These are phyloP conservation scores for Brachylomia viminalis DNA, from an alignment of 2,888 invertebrate genomes.

Conservation along the genomic window DNA sequence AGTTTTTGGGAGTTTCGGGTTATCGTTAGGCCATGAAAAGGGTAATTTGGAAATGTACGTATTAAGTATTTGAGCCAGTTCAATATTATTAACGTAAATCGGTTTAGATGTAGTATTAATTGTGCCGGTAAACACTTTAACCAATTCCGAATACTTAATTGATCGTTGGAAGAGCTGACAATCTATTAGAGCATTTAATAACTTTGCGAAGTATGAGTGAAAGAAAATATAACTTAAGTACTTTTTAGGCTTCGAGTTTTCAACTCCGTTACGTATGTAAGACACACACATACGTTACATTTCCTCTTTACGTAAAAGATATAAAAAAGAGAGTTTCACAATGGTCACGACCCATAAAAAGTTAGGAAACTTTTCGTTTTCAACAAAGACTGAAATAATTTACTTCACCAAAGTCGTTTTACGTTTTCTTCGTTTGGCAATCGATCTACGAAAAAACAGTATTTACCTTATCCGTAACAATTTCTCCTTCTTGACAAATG, in stretches of 20 bases:
- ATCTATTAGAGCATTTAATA: neutral
- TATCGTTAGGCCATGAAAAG: slow-evolving; percentile 9
- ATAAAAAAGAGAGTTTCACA: slow-evolving; percentile 32
- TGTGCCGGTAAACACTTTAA: neutral
- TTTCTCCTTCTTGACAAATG: slow-evolving; percentile 96
- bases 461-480: slow-evolving; percentile 95
- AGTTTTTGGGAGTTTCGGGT: slow-evolving; percentile 26
- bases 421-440: slow-evolving; percentile 23
- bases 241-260: slow-evolving; percentile 21
- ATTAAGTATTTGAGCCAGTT: neutral
- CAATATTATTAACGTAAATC: neutral
- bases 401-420: slow-evolving; percentile 9
- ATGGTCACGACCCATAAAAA: slow-evolving; percentile 11
- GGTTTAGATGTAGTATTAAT: neutral
- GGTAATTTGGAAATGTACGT: slow-evolving; percentile 1
- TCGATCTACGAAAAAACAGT: slow-evolving; percentile 33
- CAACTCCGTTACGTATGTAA: neutral
- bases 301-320: slow-evolving; percentile 15
- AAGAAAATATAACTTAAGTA: neutral
- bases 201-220: neutral
- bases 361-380: slow-evolving; percentile 20
- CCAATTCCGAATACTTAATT: neutral
- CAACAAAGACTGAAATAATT: slow-evolving; percentile 9
- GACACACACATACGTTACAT: too few relatives aligned
- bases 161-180: neutral